Evolutionary conservation across 1,140 invertebrate genomes (phyloP).

Genomic region (Ditylenchus dipsaci): DNA sequence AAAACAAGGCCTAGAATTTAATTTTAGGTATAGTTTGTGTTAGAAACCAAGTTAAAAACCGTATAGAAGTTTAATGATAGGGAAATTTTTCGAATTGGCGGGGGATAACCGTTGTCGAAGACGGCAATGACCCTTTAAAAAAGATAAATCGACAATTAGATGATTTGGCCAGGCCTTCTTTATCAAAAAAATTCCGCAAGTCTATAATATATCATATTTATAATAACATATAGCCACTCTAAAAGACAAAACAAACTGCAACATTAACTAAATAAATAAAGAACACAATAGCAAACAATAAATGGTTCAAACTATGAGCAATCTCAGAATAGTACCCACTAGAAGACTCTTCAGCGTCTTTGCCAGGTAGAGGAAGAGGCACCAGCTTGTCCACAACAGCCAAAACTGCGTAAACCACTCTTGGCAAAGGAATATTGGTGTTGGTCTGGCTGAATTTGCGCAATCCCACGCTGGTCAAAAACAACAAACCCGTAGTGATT

Average conservation of each 20-base stretch:
- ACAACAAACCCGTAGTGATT: conserved; percentile 45
- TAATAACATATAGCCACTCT: not conserved
- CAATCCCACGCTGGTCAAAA: conserved; percentile 43
- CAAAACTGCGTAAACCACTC: conserved; percentile 34
- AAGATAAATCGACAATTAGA: no score
- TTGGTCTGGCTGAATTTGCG: conserved; percentile 42
- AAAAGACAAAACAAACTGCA: conserved; percentile 17
- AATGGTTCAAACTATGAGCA: conserved; percentile 9
- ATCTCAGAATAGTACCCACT: conserved; percentile 11
- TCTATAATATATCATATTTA: not conserved
- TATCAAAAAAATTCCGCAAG: not conserved
- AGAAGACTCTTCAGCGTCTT: conserved; percentile 11
- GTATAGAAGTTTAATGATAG: no score
- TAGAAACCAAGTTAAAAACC: no score
- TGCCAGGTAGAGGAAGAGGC: conserved; percentile 33
- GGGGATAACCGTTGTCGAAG: no score
- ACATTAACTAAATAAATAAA: conserved; percentile 9
- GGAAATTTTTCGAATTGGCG: no score
- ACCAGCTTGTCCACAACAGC: conserved; percentile 30
- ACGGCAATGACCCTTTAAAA: no score
- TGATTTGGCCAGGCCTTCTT: no score
- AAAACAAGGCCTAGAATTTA: no score
- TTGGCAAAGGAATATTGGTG: conserved; percentile 54
- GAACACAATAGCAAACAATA: conserved; percentile 17
- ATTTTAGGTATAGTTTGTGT: no score